Evolutionary conservation across 2,113 vertebrate genomes (phyloP).

Genomic region (Sander vitreus): DNA sequence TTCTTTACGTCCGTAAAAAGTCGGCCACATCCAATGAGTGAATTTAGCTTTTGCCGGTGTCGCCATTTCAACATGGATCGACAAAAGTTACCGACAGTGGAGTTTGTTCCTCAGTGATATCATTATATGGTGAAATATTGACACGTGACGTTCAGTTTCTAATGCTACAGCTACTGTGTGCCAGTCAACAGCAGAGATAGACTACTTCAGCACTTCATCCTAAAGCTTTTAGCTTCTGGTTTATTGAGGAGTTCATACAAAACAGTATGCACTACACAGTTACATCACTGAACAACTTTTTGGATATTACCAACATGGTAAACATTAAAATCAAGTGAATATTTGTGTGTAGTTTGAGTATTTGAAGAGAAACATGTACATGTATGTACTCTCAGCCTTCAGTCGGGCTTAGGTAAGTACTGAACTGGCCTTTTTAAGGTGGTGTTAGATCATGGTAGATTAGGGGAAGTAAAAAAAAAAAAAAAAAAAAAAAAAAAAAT

Average conservation of each 20-base stretch:
- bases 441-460: not conserved
- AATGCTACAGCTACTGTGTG: not conserved
- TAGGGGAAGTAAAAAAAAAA: constrained; percentile 10
- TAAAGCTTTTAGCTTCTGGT: not conserved
- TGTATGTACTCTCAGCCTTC: not conserved
- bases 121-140: not conserved
- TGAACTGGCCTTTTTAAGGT: constrained; percentile 16
- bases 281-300: constrained; percentile 9
- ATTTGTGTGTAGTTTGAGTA: constrained; percentile 9
- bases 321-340: constrained; percentile 32
- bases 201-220: constrained; percentile 6
- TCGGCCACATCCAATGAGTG: not conserved
- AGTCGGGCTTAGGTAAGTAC: not conserved
- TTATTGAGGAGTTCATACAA: not conserved
- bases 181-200: not conserved
- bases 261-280: not conserved
- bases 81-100: not conserved
- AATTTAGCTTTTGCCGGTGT: constrained; percentile 1
- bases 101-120: constrained; percentile 15
- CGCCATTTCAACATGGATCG: constrained; percentile 13
- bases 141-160: not conserved
- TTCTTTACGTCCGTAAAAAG: not conserved
- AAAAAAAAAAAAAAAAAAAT: not conserved
- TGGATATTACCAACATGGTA: constrained; percentile 53
- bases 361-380: constrained; percentile 15